A percentile compares a stretch with the other conserved stretches of the same genome.
Evolutionary conservation across 2,797 vertebrate species (phyloP).

Genomic region (Ptychobarbus kaznakovi): DNA sequence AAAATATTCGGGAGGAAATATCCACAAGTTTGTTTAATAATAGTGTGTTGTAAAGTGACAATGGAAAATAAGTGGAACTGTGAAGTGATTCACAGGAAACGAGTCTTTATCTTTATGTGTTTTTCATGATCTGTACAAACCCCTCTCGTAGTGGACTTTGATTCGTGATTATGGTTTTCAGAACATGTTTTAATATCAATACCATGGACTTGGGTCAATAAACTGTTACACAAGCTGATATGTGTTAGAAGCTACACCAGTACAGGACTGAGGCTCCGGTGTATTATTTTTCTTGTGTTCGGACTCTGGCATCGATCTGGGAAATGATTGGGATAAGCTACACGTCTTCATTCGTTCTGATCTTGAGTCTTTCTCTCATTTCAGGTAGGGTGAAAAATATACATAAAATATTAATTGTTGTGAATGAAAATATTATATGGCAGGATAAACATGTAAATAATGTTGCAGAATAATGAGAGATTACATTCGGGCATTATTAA

Average conservation of each 20-base stretch:
- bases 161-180: background rate
- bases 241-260: conserved; percentile 9
- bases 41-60: background rate
- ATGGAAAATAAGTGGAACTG: background rate
- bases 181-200: background rate
- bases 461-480: background rate
- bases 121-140: background rate
- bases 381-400: conserved; percentile 44
- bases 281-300: conserved; percentile 10
- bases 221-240: background rate
- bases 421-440: background rate
- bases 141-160: conserved; percentile 28
- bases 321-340: conserved; percentile 47
- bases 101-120: conserved; percentile 11
- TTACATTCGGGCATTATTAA: background rate
- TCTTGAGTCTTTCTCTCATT: conserved; percentile 11
- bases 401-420: background rate
- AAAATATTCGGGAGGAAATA: background rate
- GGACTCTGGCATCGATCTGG: background rate
- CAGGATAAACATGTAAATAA: background rate
- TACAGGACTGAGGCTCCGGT: background rate
- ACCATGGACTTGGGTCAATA: background rate
- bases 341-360: conserved; percentile 29
- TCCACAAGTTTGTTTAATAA: background rate
- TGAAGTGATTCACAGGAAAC: background rate